Evolutionary conservation across 2,888 invertebrate species (phyloP), one percentile per base, ranked within the genome.

Genomic region (Malthinus flaveolus): DNA sequence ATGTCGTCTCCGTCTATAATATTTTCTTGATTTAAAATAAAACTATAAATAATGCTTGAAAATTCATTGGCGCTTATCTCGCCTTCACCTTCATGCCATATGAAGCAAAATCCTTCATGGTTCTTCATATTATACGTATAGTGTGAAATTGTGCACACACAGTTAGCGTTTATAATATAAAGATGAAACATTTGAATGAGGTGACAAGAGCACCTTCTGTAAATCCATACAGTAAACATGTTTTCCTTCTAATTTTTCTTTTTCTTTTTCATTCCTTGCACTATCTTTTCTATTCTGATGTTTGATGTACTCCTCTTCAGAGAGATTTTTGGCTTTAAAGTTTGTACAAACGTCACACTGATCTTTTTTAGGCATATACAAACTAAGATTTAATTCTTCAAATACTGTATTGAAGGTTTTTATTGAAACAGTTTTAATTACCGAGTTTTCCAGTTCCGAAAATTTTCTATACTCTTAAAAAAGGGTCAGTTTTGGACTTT

Each of bases 321-420:
- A 10, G 13, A 57, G 37, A 52, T 57, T 55, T 15, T n/a, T 11
- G 8, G 44, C 33, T 13, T 32, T 39, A 13, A 34, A 57, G 42
- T n/a, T 32, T 11, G 32, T 1, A 37, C 48, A 52, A 9, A 52
- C 1, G 52, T 66, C 63, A 46, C 65, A 66, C 39, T 59, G 57
- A 46, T 66, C 63, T 62, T 68, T 68, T 57, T 65, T 68, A 15
- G 66, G 65, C 34, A 9, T 13, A 48, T 66, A 68, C 37, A 70
- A 49, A 42, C 61, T 60, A 9, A 67, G 34, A 56, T 66, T 68
- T 37, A 42, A 33, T n/a, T 59, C 48, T 33, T 56, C 49, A 47
- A 68, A 64, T 23, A 63, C 55, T 49, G 23, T 4, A 7, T 15
- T 11, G 23, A 49, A 49, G 7, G 37, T 49, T 49, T 48, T 49